These are phyloP conservation scores for Acleris laterana DNA, from an alignment of 2,888 invertebrate genomes.

Conservation along the genomic window DNA sequence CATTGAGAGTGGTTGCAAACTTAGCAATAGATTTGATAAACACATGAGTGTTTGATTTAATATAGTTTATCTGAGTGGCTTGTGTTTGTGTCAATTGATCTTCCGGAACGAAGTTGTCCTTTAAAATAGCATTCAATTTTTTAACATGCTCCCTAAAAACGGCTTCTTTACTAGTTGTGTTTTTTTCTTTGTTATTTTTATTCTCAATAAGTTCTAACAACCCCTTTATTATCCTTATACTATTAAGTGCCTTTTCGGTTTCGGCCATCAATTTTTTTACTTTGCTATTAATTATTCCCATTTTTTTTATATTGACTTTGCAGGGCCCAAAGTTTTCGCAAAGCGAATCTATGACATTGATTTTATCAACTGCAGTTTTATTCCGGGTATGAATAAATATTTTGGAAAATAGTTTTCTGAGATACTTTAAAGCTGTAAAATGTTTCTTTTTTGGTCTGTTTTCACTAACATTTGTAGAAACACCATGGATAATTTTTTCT, in stretches of 20 bases:
- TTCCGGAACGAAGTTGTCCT: constrained; percentile 43
- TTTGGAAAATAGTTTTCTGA: constrained; percentile 60
- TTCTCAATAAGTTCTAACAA: constrained; percentile 53
- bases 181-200: constrained; percentile 28
- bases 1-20: constrained; percentile 60
- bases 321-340: constrained; percentile 61
- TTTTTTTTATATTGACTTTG: constrained; percentile 48
- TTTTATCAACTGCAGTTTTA: constrained; percentile 45
- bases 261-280: constrained; percentile 57
- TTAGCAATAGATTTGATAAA: constrained; percentile 63
- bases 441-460: constrained; percentile 44
- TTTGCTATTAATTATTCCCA: constrained; percentile 52
- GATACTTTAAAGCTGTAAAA: constrained; percentile 52
- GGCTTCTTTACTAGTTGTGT: constrained; percentile 32
- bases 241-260: constrained; percentile 58
- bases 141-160: constrained; percentile 49
- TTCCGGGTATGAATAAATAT: constrained; percentile 48
- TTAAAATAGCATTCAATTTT: constrained; percentile 58
- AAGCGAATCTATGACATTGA: constrained; percentile 53
- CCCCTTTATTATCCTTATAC: constrained; percentile 63
- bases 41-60: constrained; percentile 59
- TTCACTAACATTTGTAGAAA: constrained; percentile 41
- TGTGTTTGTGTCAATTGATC: constrained; percentile 51
- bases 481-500: constrained; percentile 41
- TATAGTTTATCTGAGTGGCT: constrained; percentile 55